Evolutionary conservation across 2,113 vertebrate species (phyloP).

Genomic region (Tyto alba): DNA sequence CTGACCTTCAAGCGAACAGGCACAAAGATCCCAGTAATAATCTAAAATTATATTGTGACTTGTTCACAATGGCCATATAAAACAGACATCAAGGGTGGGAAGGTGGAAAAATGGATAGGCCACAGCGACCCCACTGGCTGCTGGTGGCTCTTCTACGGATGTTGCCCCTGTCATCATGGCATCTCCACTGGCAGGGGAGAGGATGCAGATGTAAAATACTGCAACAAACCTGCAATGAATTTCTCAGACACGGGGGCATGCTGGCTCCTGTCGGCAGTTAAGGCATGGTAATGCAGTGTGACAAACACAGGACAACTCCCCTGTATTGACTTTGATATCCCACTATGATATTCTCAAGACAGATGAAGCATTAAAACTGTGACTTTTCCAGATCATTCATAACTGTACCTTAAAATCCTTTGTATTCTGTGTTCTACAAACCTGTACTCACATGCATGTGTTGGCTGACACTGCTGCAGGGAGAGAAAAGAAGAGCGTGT

Average conservation of each 20-base stretch:
- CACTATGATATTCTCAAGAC: background rate
- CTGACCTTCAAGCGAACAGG: background rate
- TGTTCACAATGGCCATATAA: background rate
- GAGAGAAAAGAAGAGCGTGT: background rate
- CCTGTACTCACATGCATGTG: background rate
- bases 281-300: background rate
- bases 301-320: background rate
- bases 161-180: background rate
- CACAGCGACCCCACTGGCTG: background rate
- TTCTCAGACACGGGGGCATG: background rate
- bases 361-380: background rate
- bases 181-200: background rate
- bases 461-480: background rate
- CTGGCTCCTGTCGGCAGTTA: background rate
- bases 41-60: background rate
- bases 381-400: background rate
- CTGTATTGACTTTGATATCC: background rate
- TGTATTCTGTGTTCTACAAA: background rate
- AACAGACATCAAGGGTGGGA: background rate
- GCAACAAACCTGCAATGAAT: background rate
- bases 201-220: background rate
- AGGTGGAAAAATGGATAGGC: background rate
- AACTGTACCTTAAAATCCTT: background rate
- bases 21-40: background rate
- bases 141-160: background rate